Base-by-base conservation (phyloP, 2,888 invertebrate species). In the Achlya flavicornis region DNA sequence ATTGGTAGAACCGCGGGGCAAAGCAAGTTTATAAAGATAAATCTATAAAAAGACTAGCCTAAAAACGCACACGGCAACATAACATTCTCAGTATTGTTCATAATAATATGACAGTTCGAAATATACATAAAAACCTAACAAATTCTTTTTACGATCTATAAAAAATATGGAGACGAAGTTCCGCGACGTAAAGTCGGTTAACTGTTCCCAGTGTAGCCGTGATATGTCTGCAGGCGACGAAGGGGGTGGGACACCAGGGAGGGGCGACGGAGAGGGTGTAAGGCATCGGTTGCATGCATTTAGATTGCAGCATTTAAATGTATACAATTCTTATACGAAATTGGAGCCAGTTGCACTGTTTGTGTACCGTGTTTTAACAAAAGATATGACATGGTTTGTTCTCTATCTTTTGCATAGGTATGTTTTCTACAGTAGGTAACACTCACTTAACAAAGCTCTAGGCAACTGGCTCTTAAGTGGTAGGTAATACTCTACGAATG, bases 271-370 rank as follows among this genome's bases (percentile, higher is more conserved):
- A 26, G 26, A 26, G 26, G 1, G 26, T 26, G 26, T 26, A n/a
- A n/a, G n/a, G n/a, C 41, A 58, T 61, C 61, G 60, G 65, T 64
- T 63, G 66, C 66, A 69, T 71, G 71, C 73, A 71, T 72, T 72
- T 75, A 73, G 63, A 74, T 75, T 68, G 71, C 65, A 57, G 67
- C 64, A 66, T 73, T 75, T 70, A 65, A 71, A 68, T 70, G 64
- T 69, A 68, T 53, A 64, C 66, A 35, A 67, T 70, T 67, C 62
- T 67, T 48, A 16, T 66, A 26, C 58, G 57, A 57, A 33, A 48
- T 16, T 35, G 57, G 33, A 41, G 57, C 43, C 58, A n/a, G 61
- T 46, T 61, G 14, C 43, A 43, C 43, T 26, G 12, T 26, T 38
- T 38, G 11, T 38, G 35, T 35, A 35, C 35, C 35, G 7, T 35